A percentile compares a stretch with the other conserved stretches of the same genome.
phyloP scores from a whole-genome alignment of 2,797 vertebrate genomes.

The Apogon talboti region DNA sequence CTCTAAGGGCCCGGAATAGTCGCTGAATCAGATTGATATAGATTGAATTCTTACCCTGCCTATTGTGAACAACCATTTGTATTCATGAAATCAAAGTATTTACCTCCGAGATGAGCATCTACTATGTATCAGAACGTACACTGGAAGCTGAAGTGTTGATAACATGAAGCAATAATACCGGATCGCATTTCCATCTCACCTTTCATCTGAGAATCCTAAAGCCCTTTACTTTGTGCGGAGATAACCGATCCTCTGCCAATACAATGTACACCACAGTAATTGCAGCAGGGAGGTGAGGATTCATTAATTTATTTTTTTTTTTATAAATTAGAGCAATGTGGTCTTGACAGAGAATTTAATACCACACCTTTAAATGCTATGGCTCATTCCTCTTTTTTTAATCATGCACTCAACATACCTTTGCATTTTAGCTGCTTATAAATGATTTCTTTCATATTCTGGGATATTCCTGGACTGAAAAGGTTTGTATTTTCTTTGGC shows the following conservation, averaged over 20 bases:
- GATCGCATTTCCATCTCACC: conserved; percentile 78
- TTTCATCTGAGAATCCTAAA: conserved; percentile 80
- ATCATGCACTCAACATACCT: conserved; percentile 38
- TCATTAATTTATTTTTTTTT: conserved; percentile 57
- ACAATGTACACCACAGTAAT: conserved; percentile 66
- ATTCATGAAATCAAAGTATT: conserved; percentile 83
- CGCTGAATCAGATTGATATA: conserved; percentile 76
- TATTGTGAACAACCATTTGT: conserved; percentile 77
- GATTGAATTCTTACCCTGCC: conserved; percentile 75
- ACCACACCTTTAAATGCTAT: conserved; percentile 56
- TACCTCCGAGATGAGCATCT: conserved; percentile 81
- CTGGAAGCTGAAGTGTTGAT: conserved; percentile 78
- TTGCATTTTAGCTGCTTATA: conserved; percentile 57
- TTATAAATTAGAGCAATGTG: conserved; percentile 70
- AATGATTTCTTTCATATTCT: conserved; percentile 56
- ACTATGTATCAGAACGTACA: conserved; percentile 69
- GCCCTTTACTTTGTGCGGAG: conserved; percentile 73
- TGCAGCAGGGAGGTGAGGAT: conserved; percentile 61
- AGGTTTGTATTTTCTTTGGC: conserved; percentile 38
- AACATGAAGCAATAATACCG: conserved; percentile 75
- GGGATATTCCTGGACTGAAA: conserved; percentile 44
- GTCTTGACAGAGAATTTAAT: conserved; percentile 68
- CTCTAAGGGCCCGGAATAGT: conserved; percentile 61
- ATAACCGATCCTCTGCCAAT: conserved; percentile 70
- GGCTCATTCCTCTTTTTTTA: conserved; percentile 40